Percentiles rank a stretch among this genome's conserved stretches.
These are phyloP conservation scores for Knipowitschia caucasica DNA, from an alignment of 2,797 vertebrate species.

Conservation along the genomic window DNA sequence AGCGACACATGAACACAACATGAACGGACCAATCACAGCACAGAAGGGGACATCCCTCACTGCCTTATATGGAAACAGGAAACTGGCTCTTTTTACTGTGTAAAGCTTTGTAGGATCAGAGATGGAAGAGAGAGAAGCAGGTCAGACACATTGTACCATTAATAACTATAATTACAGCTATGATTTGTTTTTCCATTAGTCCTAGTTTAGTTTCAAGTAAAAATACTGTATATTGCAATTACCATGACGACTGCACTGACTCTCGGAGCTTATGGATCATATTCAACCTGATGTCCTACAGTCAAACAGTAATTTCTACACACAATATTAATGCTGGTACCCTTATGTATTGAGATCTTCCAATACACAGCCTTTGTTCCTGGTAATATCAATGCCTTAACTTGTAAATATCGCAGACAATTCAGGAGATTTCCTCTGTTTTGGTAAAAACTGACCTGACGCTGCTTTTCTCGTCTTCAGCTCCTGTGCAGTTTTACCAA, in stretches of 20 bases:
- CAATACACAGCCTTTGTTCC: background rate
- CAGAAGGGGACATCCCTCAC: slow-evolving; percentile 11
- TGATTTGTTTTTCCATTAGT: background rate
- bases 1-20: slow-evolving; percentile 34
- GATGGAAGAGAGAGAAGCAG: background rate
- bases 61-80: slow-evolving; percentile 4
- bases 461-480: background rate
- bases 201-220: background rate
- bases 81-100: background rate
- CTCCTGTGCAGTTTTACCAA: slow-evolving; percentile 25
- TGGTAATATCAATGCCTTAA: background rate
- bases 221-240: background rate
- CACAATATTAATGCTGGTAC: background rate
- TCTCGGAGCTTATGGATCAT: slow-evolving; percentile 3
- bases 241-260: slow-evolving; percentile 4
- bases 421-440: background rate
- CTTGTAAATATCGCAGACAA: background rate
- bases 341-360: too few relatives aligned
- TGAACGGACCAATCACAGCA: slow-evolving; percentile 36
- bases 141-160: too few relatives aligned
- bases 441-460: background rate
- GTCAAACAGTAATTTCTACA: background rate
- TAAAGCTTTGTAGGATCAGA: slow-evolving; percentile 5
- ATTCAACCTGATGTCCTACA: background rate
- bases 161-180: background rate